These are phyloP conservation scores for Auanema freiburgensis DNA, from an alignment of 2,888 invertebrate species.

Conservation along the genomic window DNA sequence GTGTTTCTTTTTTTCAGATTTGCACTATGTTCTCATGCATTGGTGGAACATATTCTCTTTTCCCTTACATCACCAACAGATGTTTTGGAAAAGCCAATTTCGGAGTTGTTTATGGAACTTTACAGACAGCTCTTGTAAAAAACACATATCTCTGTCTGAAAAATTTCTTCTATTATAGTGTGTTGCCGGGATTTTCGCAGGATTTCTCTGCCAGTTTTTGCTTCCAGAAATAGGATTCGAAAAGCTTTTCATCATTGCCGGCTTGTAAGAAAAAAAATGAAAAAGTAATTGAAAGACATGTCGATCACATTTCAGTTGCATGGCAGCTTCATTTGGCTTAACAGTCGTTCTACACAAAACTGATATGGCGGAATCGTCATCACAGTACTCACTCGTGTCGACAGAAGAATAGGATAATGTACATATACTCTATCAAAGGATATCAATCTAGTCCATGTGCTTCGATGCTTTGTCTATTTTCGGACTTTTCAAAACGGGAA, in stretches of 20 bases:
- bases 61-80: slow-evolving; percentile 56
- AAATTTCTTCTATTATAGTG: slow-evolving; percentile 37
- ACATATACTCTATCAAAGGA: background rate
- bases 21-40: slow-evolving; percentile 55
- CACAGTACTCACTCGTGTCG: slow-evolving; percentile 4
- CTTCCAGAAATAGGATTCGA: slow-evolving; percentile 50
- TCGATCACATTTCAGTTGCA: slow-evolving; percentile 21
- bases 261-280: slow-evolving; percentile 15
- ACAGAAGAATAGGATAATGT: slow-evolving; percentile 10
- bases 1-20: slow-evolving; percentile 37
- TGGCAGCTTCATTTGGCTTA: slow-evolving; percentile 44
- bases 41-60: slow-evolving; percentile 58
- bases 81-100: slow-evolving; percentile 59
- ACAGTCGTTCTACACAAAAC: slow-evolving; percentile 47
- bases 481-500: too few relatives aligned
- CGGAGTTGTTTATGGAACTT: slow-evolving; percentile 54
- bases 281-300: background rate
- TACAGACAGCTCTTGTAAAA: slow-evolving; percentile 53
- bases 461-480: too few relatives aligned
- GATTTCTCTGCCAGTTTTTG: slow-evolving; percentile 50
- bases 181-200: slow-evolving; percentile 55
- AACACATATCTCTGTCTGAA: slow-evolving; percentile 1
- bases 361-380: slow-evolving; percentile 23
- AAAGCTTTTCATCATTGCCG: slow-evolving; percentile 47
- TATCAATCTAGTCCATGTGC: too few relatives aligned